These are phyloP conservation scores for Junonia oenone DNA, from an alignment of 2,888 invertebrate genomes.

Conservation along the genomic window DNA sequence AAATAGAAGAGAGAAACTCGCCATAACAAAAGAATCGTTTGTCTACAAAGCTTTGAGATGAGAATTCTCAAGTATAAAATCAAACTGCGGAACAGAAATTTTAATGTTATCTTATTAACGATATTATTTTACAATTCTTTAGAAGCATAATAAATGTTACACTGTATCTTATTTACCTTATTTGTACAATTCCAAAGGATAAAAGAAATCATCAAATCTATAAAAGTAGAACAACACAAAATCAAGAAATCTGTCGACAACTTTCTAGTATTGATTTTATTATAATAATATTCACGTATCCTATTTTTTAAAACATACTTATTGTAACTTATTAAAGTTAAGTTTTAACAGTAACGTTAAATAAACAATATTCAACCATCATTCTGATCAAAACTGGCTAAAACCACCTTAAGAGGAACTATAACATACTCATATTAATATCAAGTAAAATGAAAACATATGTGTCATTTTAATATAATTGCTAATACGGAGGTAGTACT, in stretches of 20 bases:
- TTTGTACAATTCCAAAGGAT: no score
- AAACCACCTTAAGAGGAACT: not conserved
- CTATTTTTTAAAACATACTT: no score
- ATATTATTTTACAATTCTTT: not conserved
- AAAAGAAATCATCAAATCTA: no score
- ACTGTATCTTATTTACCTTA: no score
- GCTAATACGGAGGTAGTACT: conserved; percentile 7
- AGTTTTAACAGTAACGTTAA: no score
- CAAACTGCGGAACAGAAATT: not conserved
- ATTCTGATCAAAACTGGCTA: not conserved
- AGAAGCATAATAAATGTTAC: not conserved
- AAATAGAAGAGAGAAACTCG: not conserved
- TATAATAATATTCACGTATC: no score
- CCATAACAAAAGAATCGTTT: not conserved
- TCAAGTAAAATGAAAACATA: not conserved
- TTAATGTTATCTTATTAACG: not conserved
- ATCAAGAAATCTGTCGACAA: no score
- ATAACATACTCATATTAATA: not conserved
- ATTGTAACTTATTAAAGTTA: no score
- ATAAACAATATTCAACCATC: not conserved
- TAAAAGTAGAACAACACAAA: no score
- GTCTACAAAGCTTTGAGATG: not conserved
- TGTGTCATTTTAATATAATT: conserved; percentile 14
- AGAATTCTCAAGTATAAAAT: not conserved
- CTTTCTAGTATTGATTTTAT: no score